Percentiles rank a stretch among this genome's conserved stretches.
These are phyloP conservation scores for Tapera naevia DNA, from an alignment of 2,797 vertebrate genomes.

Conservation along the genomic window DNA sequence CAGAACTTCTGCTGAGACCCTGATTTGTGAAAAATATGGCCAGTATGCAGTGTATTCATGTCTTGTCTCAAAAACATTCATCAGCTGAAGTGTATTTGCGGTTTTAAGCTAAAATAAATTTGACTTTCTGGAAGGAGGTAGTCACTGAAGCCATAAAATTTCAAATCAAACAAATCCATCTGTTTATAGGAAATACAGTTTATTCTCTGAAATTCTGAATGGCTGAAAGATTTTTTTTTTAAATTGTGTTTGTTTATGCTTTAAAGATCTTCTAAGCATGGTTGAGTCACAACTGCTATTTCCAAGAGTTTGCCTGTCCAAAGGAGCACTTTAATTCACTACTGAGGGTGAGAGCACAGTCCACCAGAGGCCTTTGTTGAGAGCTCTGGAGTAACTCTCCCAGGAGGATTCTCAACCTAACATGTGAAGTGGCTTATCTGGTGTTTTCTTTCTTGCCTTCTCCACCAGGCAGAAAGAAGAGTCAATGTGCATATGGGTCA, in stretches of 20 bases:
- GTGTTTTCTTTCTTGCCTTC: not conserved
- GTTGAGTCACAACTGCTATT: not conserved
- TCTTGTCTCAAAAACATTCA: not conserved
- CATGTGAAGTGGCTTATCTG: not conserved
- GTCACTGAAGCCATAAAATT: not conserved
- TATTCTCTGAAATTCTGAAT: not conserved
- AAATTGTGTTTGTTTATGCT: not conserved
- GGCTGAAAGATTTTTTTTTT: not conserved
- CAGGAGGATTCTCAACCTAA: not conserved
- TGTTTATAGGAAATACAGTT: not conserved
- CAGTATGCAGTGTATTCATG: not conserved
- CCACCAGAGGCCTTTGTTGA: not conserved
- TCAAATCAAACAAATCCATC: not conserved
- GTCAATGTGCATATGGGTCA: not conserved
- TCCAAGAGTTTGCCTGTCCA: not conserved
- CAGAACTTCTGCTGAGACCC: not conserved
- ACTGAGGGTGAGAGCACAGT: not conserved
- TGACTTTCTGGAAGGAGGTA: not conserved
- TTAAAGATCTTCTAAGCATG: not conserved
- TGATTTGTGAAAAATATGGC: not conserved
- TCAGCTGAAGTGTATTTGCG: not conserved
- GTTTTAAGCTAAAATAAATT: not conserved
- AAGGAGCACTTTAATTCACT: not conserved
- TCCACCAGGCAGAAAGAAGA: not conserved
- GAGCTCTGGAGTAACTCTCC: not conserved